Evolutionary conservation across 2,888 invertebrate species (phyloP).

Genomic region (Nemotelus pantherinus): DNA sequence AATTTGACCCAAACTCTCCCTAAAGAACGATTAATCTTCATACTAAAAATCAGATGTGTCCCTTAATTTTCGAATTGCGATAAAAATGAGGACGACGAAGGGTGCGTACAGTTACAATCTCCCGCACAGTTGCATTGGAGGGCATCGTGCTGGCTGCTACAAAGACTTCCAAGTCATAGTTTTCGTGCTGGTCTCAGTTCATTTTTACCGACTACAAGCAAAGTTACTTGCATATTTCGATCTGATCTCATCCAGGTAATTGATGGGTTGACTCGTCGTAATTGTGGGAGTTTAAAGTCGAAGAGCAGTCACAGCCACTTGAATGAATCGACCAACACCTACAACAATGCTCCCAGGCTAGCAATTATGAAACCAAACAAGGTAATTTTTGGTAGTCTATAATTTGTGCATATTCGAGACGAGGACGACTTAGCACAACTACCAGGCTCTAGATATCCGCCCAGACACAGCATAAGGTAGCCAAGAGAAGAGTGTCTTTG

Average conservation of each 20-base stretch:
- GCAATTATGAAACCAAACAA: slow-evolving; percentile 46
- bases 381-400: slow-evolving; percentile 46
- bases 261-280: slow-evolving; percentile 24
- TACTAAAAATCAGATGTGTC: slow-evolving; percentile 50
- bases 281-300: slow-evolving; percentile 15
- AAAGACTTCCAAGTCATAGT: too few relatives aligned
- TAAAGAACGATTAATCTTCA: slow-evolving; percentile 62
- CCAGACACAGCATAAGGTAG: not conserved
- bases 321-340: slow-evolving; percentile 32
- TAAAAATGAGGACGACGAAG: slow-evolving; percentile 16
- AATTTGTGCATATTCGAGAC: slow-evolving; percentile 38
- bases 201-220: too few relatives aligned
- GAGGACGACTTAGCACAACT: slow-evolving; percentile 7
- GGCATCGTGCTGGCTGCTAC: not conserved
- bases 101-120: not conserved
- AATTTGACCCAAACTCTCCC: slow-evolving; percentile 64
- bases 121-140: not conserved
- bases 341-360: not conserved
- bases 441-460: not conserved
- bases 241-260: slow-evolving; percentile 27
- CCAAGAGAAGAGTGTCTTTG: slow-evolving; percentile 8
- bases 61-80: slow-evolving; percentile 40
- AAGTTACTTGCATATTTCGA: too few relatives aligned
- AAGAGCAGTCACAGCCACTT: slow-evolving; percentile 19
- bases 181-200: too few relatives aligned